A percentile compares a stretch with the other conserved stretches of the same genome.
phyloP scores from a whole-genome alignment of 2,113 vertebrate genomes.

The Megaleporinus macrocephalus region DNA sequence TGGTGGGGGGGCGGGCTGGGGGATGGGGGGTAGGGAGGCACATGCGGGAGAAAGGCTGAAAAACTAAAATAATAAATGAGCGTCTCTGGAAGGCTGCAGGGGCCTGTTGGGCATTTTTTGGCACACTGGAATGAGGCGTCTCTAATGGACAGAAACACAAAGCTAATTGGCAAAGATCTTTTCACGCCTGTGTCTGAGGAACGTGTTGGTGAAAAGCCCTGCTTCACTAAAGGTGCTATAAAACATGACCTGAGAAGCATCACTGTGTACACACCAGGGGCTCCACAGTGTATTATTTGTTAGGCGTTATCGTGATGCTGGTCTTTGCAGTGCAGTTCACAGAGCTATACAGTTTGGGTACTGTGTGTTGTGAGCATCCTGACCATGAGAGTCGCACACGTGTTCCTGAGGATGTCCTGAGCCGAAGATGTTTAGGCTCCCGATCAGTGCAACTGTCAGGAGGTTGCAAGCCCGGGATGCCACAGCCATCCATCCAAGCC shows the following conservation, averaged over 20 bases:
- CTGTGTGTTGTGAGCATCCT: too few relatives aligned
- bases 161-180: slow-evolving; percentile 3
- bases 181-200: not conserved
- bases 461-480: too few relatives aligned
- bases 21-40: slow-evolving; percentile 49
- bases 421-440: too few relatives aligned
- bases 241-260: not conserved
- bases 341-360: too few relatives aligned
- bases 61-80: slow-evolving; percentile 58
- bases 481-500: too few relatives aligned
- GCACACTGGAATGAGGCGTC: not conserved
- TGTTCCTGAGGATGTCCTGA: too few relatives aligned
- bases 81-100: slow-evolving; percentile 32
- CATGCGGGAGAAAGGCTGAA: not conserved
- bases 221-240: not conserved
- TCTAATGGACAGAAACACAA: not conserved
- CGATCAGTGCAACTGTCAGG: too few relatives aligned
- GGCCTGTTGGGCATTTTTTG: slow-evolving; percentile 22
- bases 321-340: too few relatives aligned
- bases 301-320: too few relatives aligned
- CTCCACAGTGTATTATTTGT: not conserved
- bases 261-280: not conserved
- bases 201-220: not conserved
- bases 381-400: too few relatives aligned
- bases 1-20: not conserved